Evolutionary conservation across 2,888 invertebrate species (phyloP), one percentile per base, ranked within the genome.

Genomic region (Drosophila anceps): DNA sequence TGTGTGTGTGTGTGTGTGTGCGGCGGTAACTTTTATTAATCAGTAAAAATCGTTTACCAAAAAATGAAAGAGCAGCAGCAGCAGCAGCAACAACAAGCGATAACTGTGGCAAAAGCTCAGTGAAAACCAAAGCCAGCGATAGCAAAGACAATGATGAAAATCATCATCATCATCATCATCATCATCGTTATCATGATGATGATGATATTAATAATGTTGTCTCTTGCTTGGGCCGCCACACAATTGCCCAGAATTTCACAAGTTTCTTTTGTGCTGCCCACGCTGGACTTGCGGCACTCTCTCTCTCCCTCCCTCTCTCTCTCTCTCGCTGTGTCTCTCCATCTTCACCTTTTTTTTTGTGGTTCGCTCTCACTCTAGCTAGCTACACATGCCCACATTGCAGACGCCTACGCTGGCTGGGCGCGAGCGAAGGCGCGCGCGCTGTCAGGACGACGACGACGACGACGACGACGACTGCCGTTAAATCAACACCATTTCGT

Each of bases 401-500:
- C 60, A 57, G 59, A 51, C 51, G 50, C 57, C 61, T 43, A 55
- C 55, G 35, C 10, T n/a, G 35, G 39, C 29, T 41, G 55, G 29
- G 69, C 39, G 51, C 50, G 29, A 51, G 67, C 53, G 44, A 54
- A 54, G 51, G 55, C 74, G 57, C 64, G 46, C 63, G 43, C 48
- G 58, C 69, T 73, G 62, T 62, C 67, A 60, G 48, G 61, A 73
- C 79, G 63, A 73, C 79, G 77, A 72, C 67, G n/a, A n/a, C n/a
- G n/a, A n/a, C n/a, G n/a, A n/a, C n/a, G 61, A 73, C 79, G 63
- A 73, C 79, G 77, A 72, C 67, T 82, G 72, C 78, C 73, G 84
- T 86, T 87, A 91, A 91, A 91, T 89, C 90, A 91, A 91, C 91
- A 91, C 91, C 90, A 91, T 91, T 91, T 91, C 81, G 77, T 77